Base-by-base conservation (phyloP, 1,140 invertebrate genomes). In the Zaprionus taronus region DNA sequence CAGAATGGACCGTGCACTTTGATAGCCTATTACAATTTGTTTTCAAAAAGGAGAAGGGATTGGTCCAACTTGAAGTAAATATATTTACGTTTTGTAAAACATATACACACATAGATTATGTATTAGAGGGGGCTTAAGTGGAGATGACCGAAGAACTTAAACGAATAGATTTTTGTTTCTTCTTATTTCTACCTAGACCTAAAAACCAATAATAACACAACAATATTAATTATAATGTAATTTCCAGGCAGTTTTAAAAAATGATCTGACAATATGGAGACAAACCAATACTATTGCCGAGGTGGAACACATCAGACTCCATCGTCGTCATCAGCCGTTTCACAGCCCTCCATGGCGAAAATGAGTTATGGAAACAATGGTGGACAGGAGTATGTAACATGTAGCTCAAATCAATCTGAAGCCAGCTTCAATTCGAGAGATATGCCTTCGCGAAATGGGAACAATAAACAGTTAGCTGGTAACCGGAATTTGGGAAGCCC, bases 241-340 rank as follows among this genome's bases (percentile, higher is more conserved):
- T 68, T 60, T 68, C 0, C 24, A 71, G 68, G 20, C 17, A 14
- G 15, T 61, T 47, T 60, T 9, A 55, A 17, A 66, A 28, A 20
- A 61, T 68, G 22, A 47, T 67, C 60, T 51, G 66, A 65, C 56
- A 90, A 81, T 31, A 92, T 92, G 91, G 91, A 92, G 70, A 49
- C 91, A 56, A 92, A 91, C 57, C 91, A 92, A 65, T 91, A 82
- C 67, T 92, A 89, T 79, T 92, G 86, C 76, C 81, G 81, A 41
- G 77, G 78, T 79, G 81, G 75, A 70, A 65, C 67, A 36, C 81
- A 86, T 66, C 70, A 79, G n/a, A 77, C 72, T 38, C 62, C 79
- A 31, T 58, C 47, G 12, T 51, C 77, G 2, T 56, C 80, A 47
- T 71, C 87, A 26, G 58, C 89, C 41, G 76, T 64, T 44, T 76